phyloP scores from a whole-genome alignment of 1,140 invertebrate species.

The Rhopalosiphum maidis region DNA sequence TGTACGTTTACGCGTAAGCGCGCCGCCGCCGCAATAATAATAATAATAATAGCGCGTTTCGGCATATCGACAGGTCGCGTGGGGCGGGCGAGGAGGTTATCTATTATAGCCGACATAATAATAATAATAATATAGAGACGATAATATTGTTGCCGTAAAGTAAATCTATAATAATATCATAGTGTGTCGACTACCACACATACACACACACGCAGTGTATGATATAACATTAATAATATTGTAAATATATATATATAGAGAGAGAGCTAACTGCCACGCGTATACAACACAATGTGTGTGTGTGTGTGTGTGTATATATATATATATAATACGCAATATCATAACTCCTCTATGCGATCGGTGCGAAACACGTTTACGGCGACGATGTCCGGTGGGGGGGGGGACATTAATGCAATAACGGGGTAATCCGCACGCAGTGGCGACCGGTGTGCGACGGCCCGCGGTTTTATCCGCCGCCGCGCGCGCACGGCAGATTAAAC shows the following conservation, averaged over 20 bases:
- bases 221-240: neutral
- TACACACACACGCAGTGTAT: neutral
- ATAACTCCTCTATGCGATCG: conserved; percentile 29
- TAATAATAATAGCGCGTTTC: neutral
- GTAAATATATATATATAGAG: neutral
- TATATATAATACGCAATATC: neutral
- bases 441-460: conserved; percentile 12
- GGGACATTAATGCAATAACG: conserved; percentile 27
- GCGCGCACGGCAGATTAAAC: conserved; percentile 44
- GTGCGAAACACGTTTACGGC: neutral
- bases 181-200: neutral
- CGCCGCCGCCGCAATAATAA: neutral
- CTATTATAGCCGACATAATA: neutral
- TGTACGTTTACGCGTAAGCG: neutral
- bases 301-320: too few species aligned
- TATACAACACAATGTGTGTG: neutral
- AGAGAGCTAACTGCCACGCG: neutral
- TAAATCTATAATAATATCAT: neutral
- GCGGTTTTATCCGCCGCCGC: conserved; percentile 14
- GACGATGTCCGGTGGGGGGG: too few species aligned
- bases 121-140: neutral
- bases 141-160: neutral
- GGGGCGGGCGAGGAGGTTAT: neutral
- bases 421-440: conserved; percentile 14
- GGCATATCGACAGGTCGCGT: neutral